Conservation (phyloP, 2,888 invertebrate species). For the Amphimallon solstitiale region DNA sequence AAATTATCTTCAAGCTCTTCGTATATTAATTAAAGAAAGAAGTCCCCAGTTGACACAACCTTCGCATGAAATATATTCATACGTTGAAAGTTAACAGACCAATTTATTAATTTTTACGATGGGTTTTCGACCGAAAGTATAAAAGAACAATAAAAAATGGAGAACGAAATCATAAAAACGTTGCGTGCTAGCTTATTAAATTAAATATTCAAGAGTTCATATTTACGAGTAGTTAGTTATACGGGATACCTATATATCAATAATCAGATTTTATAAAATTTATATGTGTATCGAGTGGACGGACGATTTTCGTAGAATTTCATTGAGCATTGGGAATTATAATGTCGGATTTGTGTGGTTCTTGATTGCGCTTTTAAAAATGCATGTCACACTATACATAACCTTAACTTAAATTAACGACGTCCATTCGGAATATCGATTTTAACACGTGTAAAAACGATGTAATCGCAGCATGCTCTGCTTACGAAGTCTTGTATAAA, state of each 20-base stretch:
- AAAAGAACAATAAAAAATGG: background rate
- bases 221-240: constrained; percentile 19
- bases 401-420: constrained; percentile 14
- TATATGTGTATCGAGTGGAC: constrained; percentile 1
- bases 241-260: constrained; percentile 11
- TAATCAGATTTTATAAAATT: constrained; percentile 21
- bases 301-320: constrained; percentile 10
- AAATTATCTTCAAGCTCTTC: too few relatives aligned
- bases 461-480: background rate
- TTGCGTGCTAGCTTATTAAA: constrained; percentile 25
- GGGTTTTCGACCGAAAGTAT: background rate
- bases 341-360: constrained; percentile 23
- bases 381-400: constrained; percentile 15
- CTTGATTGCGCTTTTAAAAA: constrained; percentile 27
- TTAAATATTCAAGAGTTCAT: constrained; percentile 17
- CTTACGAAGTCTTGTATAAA: too few relatives aligned
- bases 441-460: background rate
- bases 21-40: too few relatives aligned
- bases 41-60: too few relatives aligned
- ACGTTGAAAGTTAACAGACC: constrained; percentile 14
- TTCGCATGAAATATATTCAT: too few relatives aligned
- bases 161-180: constrained; percentile 6
- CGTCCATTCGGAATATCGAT: constrained; percentile 13
- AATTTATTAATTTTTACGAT: constrained; percentile 11
- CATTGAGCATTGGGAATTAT: constrained; percentile 9